Base-by-base conservation (phyloP, 2,797 vertebrate genomes). In the Neopelma chrysocephalum region DNA sequence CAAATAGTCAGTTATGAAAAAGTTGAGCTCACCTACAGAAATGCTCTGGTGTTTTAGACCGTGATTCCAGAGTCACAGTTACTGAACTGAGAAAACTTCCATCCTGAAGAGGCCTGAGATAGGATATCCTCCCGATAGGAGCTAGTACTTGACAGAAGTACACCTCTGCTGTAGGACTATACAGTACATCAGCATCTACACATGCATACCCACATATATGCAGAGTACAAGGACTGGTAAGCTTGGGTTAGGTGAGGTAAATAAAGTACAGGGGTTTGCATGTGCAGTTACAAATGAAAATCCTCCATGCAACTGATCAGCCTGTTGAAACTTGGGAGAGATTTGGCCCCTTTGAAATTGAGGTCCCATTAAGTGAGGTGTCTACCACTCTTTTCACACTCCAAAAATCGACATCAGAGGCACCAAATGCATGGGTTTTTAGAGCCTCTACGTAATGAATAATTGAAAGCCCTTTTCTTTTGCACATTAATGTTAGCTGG, bases 361-460 rank as follows among this genome's bases (percentile, higher is more conserved):
- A 64, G 40, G 7, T 10, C 5, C 5, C 45, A 29, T 53, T 27
- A 56, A 64, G 14, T 45, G 40, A 82, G 16, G 48, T 29, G 27
- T 19, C 26, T 70, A 4, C 50, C 3, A 0, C n/a, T 75, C 31
- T 82, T 82, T 94, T 79, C 4, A 5, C 31, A 12, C 38, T 80
- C 57, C 77, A 65, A 66, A 90, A 89, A 78, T 3, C 0, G 1
- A 42, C 11, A 31, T 36, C 45, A 71, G 38, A 90, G 18, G 18
- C n/a, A 58, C 3, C 20, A 62, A 84, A 68, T 2, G 14, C 6
- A 12, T 2, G 4, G 0, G 0, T 48, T 76, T 76, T 83, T 48
- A n/a, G 12, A 51, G 15, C 43, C 2, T 64, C 27, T 50, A 0
- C 42, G 7, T 50, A 47, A 77, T 42, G 21, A 79, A 54, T 70